Evolutionary conservation across 1,140 invertebrate genomes (phyloP).

Genomic region (Megathymus violae): DNA sequence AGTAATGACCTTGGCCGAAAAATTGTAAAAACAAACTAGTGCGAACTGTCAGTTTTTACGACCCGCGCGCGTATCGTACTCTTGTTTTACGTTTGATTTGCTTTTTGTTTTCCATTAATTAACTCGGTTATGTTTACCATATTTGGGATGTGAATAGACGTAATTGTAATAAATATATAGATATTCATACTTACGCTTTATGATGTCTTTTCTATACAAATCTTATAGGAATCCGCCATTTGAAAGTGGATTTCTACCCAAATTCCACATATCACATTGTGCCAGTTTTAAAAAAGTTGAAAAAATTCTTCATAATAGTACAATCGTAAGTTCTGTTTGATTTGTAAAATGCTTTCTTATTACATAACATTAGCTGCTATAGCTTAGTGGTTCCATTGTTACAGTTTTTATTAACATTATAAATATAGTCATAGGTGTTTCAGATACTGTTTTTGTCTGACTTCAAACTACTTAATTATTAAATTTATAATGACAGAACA

Average conservation of each 20-base stretch:
- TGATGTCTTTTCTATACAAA: slow-evolving; percentile 71
- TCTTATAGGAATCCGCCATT: slow-evolving; percentile 67
- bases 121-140: not conserved
- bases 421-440: too few species aligned
- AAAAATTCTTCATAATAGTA: slow-evolving; percentile 46
- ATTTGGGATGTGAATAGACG: not conserved
- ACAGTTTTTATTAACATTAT: too few species aligned
- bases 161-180: not conserved
- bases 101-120: slow-evolving; percentile 16
- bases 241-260: slow-evolving; percentile 61
- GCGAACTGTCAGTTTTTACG: slow-evolving; percentile 53
- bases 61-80: slow-evolving; percentile 42
- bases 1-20: slow-evolving; percentile 54
- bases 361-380: not conserved
- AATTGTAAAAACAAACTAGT: slow-evolving; percentile 46
- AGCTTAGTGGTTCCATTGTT: too few species aligned
- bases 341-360: not conserved
- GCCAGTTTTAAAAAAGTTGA: slow-evolving; percentile 52
- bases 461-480: too few species aligned
- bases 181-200: slow-evolving; percentile 13
- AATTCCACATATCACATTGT: slow-evolving; percentile 44
- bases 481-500: too few species aligned
- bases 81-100: slow-evolving; percentile 30
- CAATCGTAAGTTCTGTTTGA: slow-evolving; percentile 42
- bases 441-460: too few species aligned